A percentile compares a stretch with the other conserved stretches of the same genome.
These are phyloP conservation scores for Cataglyphis livida DNA, from an alignment of 2,888 invertebrate species.

Conservation along the genomic window DNA sequence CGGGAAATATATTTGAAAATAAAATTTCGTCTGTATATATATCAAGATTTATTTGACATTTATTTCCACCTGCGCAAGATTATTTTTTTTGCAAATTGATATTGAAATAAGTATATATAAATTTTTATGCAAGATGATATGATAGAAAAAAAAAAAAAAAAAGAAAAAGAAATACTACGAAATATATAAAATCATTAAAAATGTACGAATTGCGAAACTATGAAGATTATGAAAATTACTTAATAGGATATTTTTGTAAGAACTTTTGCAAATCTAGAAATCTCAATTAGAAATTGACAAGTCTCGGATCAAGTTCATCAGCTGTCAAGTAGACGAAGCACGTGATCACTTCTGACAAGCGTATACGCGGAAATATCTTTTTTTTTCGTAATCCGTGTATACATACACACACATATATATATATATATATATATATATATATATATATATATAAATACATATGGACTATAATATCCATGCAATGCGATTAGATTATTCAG, in stretches of 20 bases:
- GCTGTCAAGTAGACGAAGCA: neutral
- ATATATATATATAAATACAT: neutral
- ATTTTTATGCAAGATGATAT: neutral
- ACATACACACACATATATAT: neutral
- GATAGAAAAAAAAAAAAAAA: neutral
- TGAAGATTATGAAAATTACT: neutral
- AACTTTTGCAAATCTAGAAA: neutral
- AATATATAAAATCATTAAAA: constrained; percentile 2
- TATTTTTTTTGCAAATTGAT: constrained; percentile 32
- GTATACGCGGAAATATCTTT: constrained; percentile 24
- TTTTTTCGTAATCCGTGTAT: neutral
- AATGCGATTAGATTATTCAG: constrained; percentile 59
- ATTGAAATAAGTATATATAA: neutral
- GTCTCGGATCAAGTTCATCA: neutral
- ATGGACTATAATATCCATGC: constrained; percentile 28
- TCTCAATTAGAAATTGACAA: neutral
- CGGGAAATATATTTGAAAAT: constrained; percentile 41
- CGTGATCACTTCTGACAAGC: neutral
- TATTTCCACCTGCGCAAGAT: constrained; percentile 26
- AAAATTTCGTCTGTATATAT: constrained; percentile 27
- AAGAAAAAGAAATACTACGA: neutral
- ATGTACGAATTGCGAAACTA: neutral
- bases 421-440: neutral
- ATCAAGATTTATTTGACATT: constrained; percentile 48
- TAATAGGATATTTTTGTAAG: neutral